Base-by-base conservation (phyloP, 2,797 vertebrate genomes). In the Schizothorax lantsangensis region DNA sequence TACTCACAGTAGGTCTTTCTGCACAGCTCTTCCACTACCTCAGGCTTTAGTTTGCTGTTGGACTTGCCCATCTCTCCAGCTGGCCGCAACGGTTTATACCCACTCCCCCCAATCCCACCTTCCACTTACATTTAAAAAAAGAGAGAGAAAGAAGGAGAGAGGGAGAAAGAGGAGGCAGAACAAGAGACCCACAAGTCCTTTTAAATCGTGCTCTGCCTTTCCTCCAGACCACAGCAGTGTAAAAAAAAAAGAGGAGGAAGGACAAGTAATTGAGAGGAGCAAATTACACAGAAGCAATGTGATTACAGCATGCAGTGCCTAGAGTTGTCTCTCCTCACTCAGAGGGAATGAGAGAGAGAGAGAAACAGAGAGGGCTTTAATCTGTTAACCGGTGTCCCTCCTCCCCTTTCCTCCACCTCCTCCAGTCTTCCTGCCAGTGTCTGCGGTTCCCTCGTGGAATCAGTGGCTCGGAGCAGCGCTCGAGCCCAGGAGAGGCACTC, bases 1-100 rank as follows among this genome's bases (percentile, higher is more conserved):
- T 93, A 98, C 98, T 99, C 93, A 98, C 98, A 98, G 95, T 99
- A 99, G 45, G 98, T 99, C 91, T 98, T 99, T 91, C 97, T 96
- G 86, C 98, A 98, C 93, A 99, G 92, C 88, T 99, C 98, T 93
- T 99, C 98, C 93, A 99, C 97, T 91, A 98, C 97, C 94, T 99
- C 98, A 72, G 96, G 97, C 92, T 99, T 99, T 92, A 99, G 95
- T 95, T 98, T 98, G 96, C 97, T 99, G 96, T 98, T 98, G 87
- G 98, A 99, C 94, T 98, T 99, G 74, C 98, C 98, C 98, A 99
- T 99, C 94, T 87, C 86, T 90, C 75, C 86, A 74, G 75, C 86
- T 79, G 80, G n/a, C 38, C 74, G 15, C 69, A 77, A 40, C 43
- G 79, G 43, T 78, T 49, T 66, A 45, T 69, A 33, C 84, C 33